Evolutionary conservation across 2,113 vertebrate genomes (phyloP), one percentile per base, ranked within the genome.

Genomic region (Melanocharis versteri): DNA sequence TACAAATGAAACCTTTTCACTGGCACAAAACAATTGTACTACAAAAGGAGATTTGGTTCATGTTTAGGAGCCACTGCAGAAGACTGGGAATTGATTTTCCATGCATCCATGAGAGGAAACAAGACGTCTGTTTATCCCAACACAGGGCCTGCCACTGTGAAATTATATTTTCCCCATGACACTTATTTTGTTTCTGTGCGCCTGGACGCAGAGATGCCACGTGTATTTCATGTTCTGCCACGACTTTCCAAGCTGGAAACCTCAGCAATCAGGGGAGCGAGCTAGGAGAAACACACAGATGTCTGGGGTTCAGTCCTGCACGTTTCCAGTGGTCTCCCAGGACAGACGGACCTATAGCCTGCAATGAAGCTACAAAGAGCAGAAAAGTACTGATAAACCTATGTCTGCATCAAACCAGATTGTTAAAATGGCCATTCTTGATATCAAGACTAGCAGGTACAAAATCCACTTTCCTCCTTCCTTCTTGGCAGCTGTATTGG

Each of bases 51-150:
- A 75, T 90, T 93, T 89, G 30, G n/a, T 94, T 88, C 47, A n/a
- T 28, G 19, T 83, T 95, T 73, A 92, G 92, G 58, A 91, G 24
- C 9, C 84, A 83, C 66, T 73, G 56, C 90, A 94, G 71, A 91
- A 87, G 68, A 85, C 66, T 88, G 58, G 50, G 92, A 94, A 96
- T 94, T 90, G 93, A 95, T 96, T 96, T 97, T 95, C 93, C 96
- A 93, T 94, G 89, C 94, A 80, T 77, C 50, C 79, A 87, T 22
- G 0, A 3, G 66, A 95, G 87, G 90, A 96, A 96, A 95, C 78
- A 90, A 93, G 66, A 71, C 1, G 30, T 26, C 82, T 94, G 78
- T 87, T 96, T 87, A 90, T 83, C 62, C 81, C 78, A 90, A 39
- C 21, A 57, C 89, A 91, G 62, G 66, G 89, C 82, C 78, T 95